These are phyloP conservation scores for Linnaemya vulpina DNA, from an alignment of 2,888 invertebrate genomes.

Conservation along the genomic window DNA sequence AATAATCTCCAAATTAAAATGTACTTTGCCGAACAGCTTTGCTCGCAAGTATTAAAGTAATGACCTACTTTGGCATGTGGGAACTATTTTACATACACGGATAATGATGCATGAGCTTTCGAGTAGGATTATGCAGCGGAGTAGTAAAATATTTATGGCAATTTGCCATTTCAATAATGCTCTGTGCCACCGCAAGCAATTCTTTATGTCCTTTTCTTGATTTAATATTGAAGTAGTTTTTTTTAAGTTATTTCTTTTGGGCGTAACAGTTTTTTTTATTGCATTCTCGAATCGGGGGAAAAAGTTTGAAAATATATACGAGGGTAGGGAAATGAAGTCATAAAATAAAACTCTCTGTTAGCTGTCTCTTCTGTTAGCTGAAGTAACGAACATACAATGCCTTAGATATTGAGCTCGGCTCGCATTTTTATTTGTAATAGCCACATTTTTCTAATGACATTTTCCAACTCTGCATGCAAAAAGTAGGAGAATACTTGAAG, in stretches of 20 bases:
- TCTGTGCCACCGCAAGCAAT: slow-evolving; percentile 46
- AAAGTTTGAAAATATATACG: slow-evolving; percentile 18
- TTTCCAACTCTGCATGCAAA: too few species aligned
- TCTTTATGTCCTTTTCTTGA: slow-evolving; percentile 43
- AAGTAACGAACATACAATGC: too few species aligned
- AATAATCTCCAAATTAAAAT: slow-evolving; percentile 44
- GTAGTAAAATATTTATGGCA: slow-evolving; percentile 64
- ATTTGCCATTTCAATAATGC: slow-evolving; percentile 69
- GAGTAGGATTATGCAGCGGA: slow-evolving; percentile 27
- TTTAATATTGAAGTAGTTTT: slow-evolving; percentile 37
- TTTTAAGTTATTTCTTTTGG: slow-evolving; percentile 5
- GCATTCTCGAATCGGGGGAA: neutral
- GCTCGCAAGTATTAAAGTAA: slow-evolving; percentile 41
- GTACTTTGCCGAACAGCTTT: slow-evolving; percentile 42
- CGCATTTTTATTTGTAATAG: too few species aligned
- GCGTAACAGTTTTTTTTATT: slow-evolving; percentile 17
- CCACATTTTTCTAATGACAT: too few species aligned
- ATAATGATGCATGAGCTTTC: slow-evolving; percentile 28
- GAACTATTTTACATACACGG: slow-evolving; percentile 34
- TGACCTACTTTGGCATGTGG: slow-evolving; percentile 46
- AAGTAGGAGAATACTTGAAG: too few species aligned
- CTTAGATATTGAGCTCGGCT: too few species aligned
- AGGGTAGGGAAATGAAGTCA: neutral
- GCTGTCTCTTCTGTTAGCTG: too few species aligned
- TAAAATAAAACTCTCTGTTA: too few species aligned